Evolutionary conservation across 2,113 vertebrate genomes (phyloP), one percentile per base, ranked within the genome.

Genomic region (Bombycilla garrulus): DNA sequence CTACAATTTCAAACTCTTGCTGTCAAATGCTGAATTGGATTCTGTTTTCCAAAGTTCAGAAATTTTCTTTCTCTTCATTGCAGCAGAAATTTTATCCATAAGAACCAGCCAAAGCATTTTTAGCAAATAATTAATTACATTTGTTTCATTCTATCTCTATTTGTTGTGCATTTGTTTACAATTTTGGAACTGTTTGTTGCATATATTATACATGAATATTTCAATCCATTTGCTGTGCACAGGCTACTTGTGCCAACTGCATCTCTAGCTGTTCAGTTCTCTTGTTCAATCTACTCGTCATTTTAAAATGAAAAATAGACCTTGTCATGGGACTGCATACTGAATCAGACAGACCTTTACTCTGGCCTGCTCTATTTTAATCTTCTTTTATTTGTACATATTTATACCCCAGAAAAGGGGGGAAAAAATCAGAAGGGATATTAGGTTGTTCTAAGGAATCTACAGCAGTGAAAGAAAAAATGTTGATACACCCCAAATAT

Each of bases 151-250:
- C 31, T 47, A 61, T 56, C 42, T 76, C 28, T 79, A 35, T 73
- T 87, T 86, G 33, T 48, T 87, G 35, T 84, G 61, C 35, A 54
- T 73, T 86, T 86, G 26, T 74, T 88, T 90, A 69, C 67, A 94
- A 29, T 56, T 86, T 86, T 86, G 44, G 48, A 96, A 53, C 47
- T 74, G 48, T 74, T 78, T 94, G 38, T 42, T 91, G 60, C 71
- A 86, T 83, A 74, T 56, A 95, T 93, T 81, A 73, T 51, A 17
- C 47, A 90, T 73, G 42, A 88, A 86, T 77, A 73, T 92, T 93
- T 86, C 48, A 93, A 56, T 67, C 69, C 18, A 71, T 78, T 88
- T 92, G 26, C 57, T 93, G 56, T 47, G 72, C 51, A 73, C 24
- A 66, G 48, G 26, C 38, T 88, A 40, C 73, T 81, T 80, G 31